Conservation (phyloP, 2,888 invertebrate genomes). For the Polydrusus cervinus region DNA sequence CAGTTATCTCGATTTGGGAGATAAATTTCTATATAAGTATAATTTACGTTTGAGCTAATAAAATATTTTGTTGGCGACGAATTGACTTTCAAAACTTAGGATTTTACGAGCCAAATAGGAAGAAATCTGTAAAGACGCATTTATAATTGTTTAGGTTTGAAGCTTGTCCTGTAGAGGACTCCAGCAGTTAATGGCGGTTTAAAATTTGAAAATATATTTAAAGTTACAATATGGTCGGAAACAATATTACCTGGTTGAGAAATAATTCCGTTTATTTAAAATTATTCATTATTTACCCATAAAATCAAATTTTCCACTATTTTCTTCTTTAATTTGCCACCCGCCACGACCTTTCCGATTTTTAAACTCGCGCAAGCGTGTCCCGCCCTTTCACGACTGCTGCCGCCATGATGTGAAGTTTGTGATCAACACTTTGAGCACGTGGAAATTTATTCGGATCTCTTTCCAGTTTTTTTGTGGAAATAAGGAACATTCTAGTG, state of each 20-base stretch:
- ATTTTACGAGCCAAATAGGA: background rate
- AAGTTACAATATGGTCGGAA: background rate
- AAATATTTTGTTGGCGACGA: too few species aligned
- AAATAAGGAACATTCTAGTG: conserved; percentile 53
- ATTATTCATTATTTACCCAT: too few species aligned
- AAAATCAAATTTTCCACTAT: too few species aligned
- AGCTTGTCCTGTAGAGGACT: background rate
- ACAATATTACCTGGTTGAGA: too few species aligned
- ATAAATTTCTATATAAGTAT: too few species aligned
- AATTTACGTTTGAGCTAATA: too few species aligned
- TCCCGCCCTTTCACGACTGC: conserved; percentile 9
- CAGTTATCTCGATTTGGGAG: too few species aligned
- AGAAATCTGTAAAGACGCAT: background rate
- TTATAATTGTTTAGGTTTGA: background rate
- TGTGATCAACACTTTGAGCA: conserved; percentile 78
- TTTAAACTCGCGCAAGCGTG: conserved; percentile 18
- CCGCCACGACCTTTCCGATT: conserved; percentile 1
- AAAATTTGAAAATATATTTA: background rate
- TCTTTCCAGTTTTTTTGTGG: conserved; percentile 56
- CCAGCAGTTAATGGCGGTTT: background rate
- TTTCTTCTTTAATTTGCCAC: background rate
- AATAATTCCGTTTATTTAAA: too few species aligned
- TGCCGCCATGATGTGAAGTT: conserved; percentile 78
- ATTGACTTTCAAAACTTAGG: too few species aligned
- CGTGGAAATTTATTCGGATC: conserved; percentile 73